Conservation (phyloP, 2,113 vertebrate genomes). For the Megaptera novaeangliae region DNA sequence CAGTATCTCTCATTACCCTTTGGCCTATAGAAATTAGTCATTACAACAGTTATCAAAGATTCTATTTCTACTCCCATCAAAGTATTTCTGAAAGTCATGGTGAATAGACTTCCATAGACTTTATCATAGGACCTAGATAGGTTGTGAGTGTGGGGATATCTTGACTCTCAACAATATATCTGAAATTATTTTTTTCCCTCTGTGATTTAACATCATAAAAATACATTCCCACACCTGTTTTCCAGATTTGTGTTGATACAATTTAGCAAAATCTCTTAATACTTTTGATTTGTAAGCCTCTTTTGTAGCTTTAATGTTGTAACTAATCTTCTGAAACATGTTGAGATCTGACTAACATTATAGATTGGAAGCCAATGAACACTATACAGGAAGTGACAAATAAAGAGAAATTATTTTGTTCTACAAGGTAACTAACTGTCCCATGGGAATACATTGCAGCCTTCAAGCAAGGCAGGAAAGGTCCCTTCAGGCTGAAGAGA, state of each 20-base stretch:
- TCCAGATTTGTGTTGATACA: background rate
- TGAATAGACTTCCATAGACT: background rate
- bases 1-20: background rate
- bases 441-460: background rate
- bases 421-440: background rate
- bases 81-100: background rate
- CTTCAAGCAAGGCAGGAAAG: background rate
- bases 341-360: background rate
- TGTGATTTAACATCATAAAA: background rate
- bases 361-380: background rate
- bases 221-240: background rate
- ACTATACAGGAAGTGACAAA: background rate
- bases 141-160: fast-evolving
- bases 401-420: background rate
- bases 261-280: background rate
- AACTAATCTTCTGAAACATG: background rate
- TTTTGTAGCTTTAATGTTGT: background rate
- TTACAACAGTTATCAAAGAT: background rate
- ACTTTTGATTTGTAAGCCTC: background rate
- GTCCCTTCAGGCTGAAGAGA: background rate
- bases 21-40: background rate
- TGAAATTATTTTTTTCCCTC: background rate
- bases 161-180: background rate
- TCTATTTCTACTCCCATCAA: background rate
- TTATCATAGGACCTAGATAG: background rate